Evolutionary conservation across 1,140 invertebrate species (phyloP), one percentile per base, ranked within the genome.

Genomic region (Acromyrmex echinatior): DNA sequence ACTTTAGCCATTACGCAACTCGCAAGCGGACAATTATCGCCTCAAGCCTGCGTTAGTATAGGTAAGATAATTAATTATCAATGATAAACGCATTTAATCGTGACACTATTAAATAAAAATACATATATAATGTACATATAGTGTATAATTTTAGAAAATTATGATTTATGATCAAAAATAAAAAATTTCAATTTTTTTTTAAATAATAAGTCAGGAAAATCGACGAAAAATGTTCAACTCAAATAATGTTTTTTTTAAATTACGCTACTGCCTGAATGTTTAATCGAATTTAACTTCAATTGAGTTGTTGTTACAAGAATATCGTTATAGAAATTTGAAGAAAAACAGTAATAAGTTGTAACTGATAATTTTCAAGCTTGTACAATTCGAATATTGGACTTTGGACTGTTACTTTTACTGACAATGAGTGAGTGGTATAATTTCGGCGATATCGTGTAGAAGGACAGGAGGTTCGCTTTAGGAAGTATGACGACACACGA

Each of bases 1-100:
- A 93, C 93, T 66, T 92, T 96, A 18, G 95, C 95, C 1, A 91
- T 94, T 51, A 93, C 94, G 16, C 96, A 96, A 90, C 92, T 96
- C 1, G 76, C 86, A 1, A 94, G 93, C 21, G 51, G 82, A 49
- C 87, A 92, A 51, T 90, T 95, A 1, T 70, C 91, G 25, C 86
- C 93, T 63, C 87, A 94, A 73, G 73, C 92, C 58, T 96, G 95
- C 89, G 90, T 94, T 56, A 92, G 92, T 18, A 90, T 95, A 89
- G 95, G 96, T 96, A 91, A 93, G 89, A 25, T 63, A 76, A 84
- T 74, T 62, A 73, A 82, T 76, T 74, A 74, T 84, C n/a, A 35
- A 21, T 14, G 5, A 51, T 3, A 18, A 1, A 10, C 7, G 12
- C 3, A 25, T 25, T 78, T 51, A 25, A 63, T 9, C 18, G 28